Percentiles rank a stretch among this genome's conserved stretches.
Evolutionary conservation across 2,113 vertebrate genomes (phyloP).

Genomic region (Rhea pennata): DNA sequence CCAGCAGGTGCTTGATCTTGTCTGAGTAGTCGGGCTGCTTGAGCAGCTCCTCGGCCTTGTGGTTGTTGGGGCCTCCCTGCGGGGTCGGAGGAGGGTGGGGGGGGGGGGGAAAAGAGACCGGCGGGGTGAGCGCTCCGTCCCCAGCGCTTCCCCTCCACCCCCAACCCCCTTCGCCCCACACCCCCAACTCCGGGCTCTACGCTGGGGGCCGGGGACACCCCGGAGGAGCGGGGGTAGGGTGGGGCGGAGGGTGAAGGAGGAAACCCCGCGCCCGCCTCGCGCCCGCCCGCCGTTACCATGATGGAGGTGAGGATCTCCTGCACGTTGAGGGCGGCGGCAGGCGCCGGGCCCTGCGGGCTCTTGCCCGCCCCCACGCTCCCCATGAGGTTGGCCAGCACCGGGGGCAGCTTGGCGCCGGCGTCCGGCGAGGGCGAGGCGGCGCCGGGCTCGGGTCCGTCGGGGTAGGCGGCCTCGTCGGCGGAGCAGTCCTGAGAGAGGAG

Average conservation of each 20-base stretch:
- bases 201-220: too few species aligned
- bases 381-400: conserved; percentile 91
- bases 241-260: too few species aligned
- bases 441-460: conserved; percentile 80
- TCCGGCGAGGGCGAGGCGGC: conserved; percentile 66
- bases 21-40: conserved; percentile 92
- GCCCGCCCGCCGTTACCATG: conserved; percentile 85
- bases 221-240: too few species aligned
- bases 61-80: conserved; percentile 84
- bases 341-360: conserved; percentile 80
- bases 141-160: too few species aligned
- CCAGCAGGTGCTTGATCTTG: conserved; percentile 91
- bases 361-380: conserved; percentile 82
- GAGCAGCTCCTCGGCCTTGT: conserved; percentile 89
- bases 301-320: conserved; percentile 94
- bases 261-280: too few species aligned
- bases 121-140: too few species aligned
- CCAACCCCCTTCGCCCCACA: too few species aligned
- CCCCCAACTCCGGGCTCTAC: too few species aligned
- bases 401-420: conserved; percentile 86
- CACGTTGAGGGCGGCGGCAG: conserved; percentile 83
- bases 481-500: conserved; percentile 81
- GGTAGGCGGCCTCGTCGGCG: conserved; percentile 79
- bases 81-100: too few species aligned
- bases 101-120: too few species aligned